phyloP scores from a whole-genome alignment of 1,140 invertebrate species.

The Platyscapa corneri region DNA sequence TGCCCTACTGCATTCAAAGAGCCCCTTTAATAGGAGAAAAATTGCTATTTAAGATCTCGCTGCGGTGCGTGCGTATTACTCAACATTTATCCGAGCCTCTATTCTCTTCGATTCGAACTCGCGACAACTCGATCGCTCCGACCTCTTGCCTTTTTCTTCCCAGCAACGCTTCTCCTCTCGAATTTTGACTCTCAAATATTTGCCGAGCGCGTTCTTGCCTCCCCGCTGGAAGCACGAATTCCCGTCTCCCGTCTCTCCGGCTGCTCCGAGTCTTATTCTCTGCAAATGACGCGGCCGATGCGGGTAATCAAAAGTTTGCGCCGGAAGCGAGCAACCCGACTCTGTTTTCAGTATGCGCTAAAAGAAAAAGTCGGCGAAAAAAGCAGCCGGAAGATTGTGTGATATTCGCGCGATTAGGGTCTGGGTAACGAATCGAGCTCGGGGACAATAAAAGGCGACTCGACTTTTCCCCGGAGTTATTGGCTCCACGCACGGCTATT shows the following conservation, averaged over 20 bases:
- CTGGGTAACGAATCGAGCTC: too few relatives aligned
- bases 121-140: too few relatives aligned
- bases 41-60: too few relatives aligned
- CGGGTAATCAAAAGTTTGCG: slow-evolving; percentile 71
- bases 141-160: neutral
- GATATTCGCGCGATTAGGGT: too few relatives aligned
- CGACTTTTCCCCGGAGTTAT: neutral
- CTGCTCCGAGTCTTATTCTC: slow-evolving; percentile 37
- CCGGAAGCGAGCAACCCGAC: neutral
- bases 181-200: slow-evolving; percentile 62
- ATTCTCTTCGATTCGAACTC: too few relatives aligned
- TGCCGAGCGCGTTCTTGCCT: slow-evolving; percentile 41
- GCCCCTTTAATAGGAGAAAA: too few relatives aligned
- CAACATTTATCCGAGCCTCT: too few relatives aligned
- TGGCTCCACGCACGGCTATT: neutral
- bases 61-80: too few relatives aligned
- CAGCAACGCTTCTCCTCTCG: neutral
- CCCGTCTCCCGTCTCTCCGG: neutral
- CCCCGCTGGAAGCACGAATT: neutral
- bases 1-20: too few relatives aligned
- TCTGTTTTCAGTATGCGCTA: neutral
- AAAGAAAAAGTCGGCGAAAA: too few relatives aligned
- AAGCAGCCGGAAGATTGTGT: too few relatives aligned
- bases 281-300: slow-evolving; percentile 60
- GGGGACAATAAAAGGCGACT: too few relatives aligned